A percentile compares a stretch with the other conserved stretches of the same genome.
phyloP scores from a whole-genome alignment of 2,797 vertebrate genomes.

The Mormyrus proboscirostris region DNA sequence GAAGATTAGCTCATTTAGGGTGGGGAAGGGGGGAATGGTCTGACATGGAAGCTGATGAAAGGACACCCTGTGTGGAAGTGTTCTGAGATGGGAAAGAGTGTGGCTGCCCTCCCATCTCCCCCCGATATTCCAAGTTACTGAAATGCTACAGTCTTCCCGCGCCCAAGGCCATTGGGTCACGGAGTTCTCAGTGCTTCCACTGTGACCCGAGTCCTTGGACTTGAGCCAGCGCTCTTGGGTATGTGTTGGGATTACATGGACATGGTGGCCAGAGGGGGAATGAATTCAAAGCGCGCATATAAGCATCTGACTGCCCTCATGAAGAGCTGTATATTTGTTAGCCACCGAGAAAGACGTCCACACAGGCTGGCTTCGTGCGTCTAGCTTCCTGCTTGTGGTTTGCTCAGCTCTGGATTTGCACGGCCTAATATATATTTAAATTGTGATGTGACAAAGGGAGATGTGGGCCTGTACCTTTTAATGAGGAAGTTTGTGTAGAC shows the following conservation, averaged over 20 bases:
- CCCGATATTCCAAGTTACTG: background rate
- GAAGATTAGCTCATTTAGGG: background rate
- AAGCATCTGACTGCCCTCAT: background rate
- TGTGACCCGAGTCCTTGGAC: background rate
- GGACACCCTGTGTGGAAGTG: background rate
- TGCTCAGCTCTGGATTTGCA: background rate
- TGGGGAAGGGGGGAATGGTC: background rate
- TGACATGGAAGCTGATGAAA: background rate
- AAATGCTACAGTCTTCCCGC: background rate
- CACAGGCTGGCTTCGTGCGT: background rate
- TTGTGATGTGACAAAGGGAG: background rate
- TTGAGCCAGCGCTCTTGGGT: background rate
- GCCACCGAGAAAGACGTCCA: background rate
- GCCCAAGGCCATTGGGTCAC: background rate
- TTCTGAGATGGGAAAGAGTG: background rate
- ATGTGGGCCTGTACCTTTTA: background rate
- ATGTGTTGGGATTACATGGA: background rate
- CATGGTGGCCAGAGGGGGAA: background rate
- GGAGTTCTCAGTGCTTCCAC: background rate
- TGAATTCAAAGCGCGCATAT: background rate
- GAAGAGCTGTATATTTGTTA: background rate
- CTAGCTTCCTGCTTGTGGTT: background rate
- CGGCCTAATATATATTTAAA: background rate
- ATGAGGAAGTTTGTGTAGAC: background rate
- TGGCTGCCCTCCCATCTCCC: background rate